Evolutionary conservation across 2,113 vertebrate genomes (phyloP).

Genomic region (Poecilia latipinna): DNA sequence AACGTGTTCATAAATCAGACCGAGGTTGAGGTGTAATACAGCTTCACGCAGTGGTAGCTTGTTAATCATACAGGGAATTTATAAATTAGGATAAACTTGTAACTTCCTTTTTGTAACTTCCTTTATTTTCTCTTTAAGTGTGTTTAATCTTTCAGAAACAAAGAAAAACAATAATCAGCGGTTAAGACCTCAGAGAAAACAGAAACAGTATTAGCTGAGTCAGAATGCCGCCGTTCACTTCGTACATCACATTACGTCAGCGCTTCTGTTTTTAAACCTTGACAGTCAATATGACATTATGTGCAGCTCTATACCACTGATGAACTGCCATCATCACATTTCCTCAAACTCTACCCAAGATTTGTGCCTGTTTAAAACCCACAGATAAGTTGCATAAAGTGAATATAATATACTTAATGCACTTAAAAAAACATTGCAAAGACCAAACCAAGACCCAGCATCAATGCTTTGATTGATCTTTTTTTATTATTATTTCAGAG

Average conservation of each 20-base stretch:
- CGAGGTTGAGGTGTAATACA: not conserved
- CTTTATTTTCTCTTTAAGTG: not conserved
- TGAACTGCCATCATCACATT: not conserved
- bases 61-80: not conserved
- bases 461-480: not conserved
- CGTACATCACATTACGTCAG: too few species aligned
- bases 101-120: not conserved
- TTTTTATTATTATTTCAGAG: not conserved
- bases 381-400: not conserved
- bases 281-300: too few species aligned
- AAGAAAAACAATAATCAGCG: too few species aligned
- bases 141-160: not conserved
- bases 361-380: not conserved
- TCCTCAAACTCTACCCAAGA: not conserved
- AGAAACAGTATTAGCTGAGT: too few species aligned
- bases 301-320: not conserved
- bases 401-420: not conserved
- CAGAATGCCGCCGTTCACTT: too few species aligned
- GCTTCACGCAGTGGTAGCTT: not conserved
- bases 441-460: not conserved
- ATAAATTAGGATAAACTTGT: too few species aligned
- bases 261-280: too few species aligned
- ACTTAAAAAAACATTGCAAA: not conserved
- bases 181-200: too few species aligned
- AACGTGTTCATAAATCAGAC: not conserved